Evolutionary conservation across 2,113 vertebrate genomes (phyloP), one percentile per base, ranked within the genome.

Genomic region (Rousettus leschenaultii): DNA sequence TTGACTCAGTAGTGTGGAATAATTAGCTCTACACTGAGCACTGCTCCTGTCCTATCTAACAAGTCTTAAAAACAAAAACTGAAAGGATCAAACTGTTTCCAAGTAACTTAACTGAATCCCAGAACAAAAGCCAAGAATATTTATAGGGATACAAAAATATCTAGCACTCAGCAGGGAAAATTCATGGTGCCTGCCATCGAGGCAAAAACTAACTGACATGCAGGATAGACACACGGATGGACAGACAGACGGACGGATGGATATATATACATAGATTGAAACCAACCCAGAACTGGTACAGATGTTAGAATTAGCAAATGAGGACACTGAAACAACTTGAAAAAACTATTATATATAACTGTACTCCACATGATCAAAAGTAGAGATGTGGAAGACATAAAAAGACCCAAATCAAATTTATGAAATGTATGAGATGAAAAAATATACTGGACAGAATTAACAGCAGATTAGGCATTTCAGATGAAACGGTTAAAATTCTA

Each of bases 131-230:
- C 28, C 45, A 90, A 86, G 63, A 80, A 66, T 82, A 93, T 45
- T 78, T 73, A 63, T 4, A 73, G 33, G 22, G 75, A 93, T 78
- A 90, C 35, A 87, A 95, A 96, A 83, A 93, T 68, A 94, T 33
- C 61, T 43, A 95, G 48, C 70, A 84, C 40, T 7, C 22, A 90
- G 21, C 1, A 87, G 38, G 59, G 21, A 88, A 84, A 93, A 61
- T 80, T 89, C 87, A 92, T 10, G 85, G 43, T 66, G 40, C 38
- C 43, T 91, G 14, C 21, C 57, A 59, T 38, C 28, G 11, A 82
- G 48, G 79, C 68, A 90, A 73, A 91, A 92, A 59, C 57, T 48
- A 75, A 1, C 12, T 89, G 22, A 59, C 13, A 83, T 61, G 55
- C 18, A 28, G 59, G 28, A 33, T 0, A 70, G 19, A 43, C 0